Conservation (phyloP, 2,888 invertebrate species). For the Drosophila pseudotakahashii region DNA sequence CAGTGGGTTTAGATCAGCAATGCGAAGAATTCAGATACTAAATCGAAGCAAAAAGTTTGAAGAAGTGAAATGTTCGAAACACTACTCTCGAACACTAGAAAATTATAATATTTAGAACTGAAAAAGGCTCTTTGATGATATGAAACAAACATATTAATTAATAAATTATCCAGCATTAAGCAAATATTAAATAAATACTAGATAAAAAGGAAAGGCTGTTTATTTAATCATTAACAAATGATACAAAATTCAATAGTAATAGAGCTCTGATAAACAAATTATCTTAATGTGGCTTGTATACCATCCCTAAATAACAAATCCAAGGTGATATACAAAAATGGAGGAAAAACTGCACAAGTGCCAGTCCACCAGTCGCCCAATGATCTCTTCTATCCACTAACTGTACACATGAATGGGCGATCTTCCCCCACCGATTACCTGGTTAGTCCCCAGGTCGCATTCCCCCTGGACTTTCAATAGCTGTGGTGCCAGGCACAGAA, state of each 20-base stretch:
- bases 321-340: neutral
- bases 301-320: neutral
- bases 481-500: constrained; percentile 50
- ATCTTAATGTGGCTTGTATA: too few species aligned
- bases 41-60: neutral
- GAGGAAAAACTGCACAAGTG: neutral
- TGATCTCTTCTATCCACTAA: constrained; percentile 5
- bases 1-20: neutral
- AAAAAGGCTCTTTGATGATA: too few species aligned
- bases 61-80: neutral
- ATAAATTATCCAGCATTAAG: too few species aligned
- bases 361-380: neutral
- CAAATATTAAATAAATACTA: too few species aligned
- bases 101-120: too few species aligned
- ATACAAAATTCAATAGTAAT: too few species aligned
- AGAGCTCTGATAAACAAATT: too few species aligned
- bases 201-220: too few species aligned
- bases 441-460: constrained; percentile 18
- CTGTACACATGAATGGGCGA: constrained; percentile 8
- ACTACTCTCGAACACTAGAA: too few species aligned
- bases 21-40: neutral
- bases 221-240: too few species aligned
- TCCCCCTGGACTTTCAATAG: constrained; percentile 41
- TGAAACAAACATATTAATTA: too few species aligned
- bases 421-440: constrained; percentile 28